Conservation (phyloP, 2,113 vertebrate genomes). For the Phyllostomus discolor region DNA sequence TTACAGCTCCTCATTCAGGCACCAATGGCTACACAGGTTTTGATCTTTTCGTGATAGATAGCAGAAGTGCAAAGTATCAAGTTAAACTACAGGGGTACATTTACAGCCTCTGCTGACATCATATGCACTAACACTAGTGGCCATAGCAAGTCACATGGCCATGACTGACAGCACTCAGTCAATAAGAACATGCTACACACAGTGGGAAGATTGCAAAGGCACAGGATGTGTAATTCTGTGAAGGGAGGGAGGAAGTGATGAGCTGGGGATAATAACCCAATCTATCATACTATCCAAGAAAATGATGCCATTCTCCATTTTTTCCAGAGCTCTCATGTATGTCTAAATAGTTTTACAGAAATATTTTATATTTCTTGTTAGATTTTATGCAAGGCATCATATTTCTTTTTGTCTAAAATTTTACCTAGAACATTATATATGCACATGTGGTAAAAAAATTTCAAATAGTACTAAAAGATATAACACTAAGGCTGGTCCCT, state of each 20-base stretch:
- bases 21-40: neutral
- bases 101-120: neutral
- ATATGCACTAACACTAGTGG: neutral
- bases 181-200: neutral
- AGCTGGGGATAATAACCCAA: neutral
- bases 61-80: neutral
- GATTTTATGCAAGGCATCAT: neutral
- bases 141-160: neutral
- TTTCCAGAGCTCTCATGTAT: neutral
- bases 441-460: neutral
- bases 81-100: neutral
- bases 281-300: neutral
- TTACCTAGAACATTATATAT: neutral
- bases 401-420: neutral
- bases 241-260: neutral
- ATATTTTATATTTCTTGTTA: neutral
- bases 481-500: neutral
- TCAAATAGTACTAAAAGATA: neutral
- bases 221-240: neutral
- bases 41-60: neutral
- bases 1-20: neutral
- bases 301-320: neutral
- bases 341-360: neutral
- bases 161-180: neutral
- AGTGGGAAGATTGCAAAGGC: neutral